phyloP scores from a whole-genome alignment of 2,888 invertebrate species.

The Synergus umbraculus region DNA sequence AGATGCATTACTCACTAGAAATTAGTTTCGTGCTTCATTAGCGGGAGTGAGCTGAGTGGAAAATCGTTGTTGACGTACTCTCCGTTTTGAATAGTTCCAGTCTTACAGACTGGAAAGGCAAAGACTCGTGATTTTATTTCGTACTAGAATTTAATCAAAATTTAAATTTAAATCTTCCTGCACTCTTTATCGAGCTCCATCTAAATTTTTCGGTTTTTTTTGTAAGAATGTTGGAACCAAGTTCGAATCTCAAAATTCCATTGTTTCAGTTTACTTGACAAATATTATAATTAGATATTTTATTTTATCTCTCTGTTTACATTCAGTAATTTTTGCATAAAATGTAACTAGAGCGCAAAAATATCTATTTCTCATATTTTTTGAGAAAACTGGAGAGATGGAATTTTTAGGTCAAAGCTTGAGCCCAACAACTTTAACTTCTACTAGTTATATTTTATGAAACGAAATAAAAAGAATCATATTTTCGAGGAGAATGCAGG shows the following conservation, averaged over 20 bases:
- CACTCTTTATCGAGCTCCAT: conserved; percentile 5
- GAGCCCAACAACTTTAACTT: too few relatives aligned
- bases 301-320: too few relatives aligned
- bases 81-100: conserved; percentile 65
- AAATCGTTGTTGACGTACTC: conserved; percentile 76
- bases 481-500: neutral
- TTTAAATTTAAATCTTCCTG: neutral
- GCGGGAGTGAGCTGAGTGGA: conserved; percentile 73
- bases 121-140: conserved; percentile 34
- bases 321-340: too few relatives aligned
- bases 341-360: too few relatives aligned
- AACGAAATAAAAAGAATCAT: neutral
- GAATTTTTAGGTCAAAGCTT: too few relatives aligned
- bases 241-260: too few relatives aligned
- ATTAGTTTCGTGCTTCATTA: conserved; percentile 55
- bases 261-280: too few relatives aligned
- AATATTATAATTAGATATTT: too few relatives aligned
- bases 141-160: neutral
- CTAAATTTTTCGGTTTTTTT: neutral
- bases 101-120: conserved; percentile 56
- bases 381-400: too few relatives aligned
- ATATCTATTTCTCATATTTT: too few relatives aligned
- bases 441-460: too few relatives aligned
- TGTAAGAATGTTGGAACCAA: neutral
- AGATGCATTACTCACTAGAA: conserved; percentile 2